Evolutionary conservation across 1,140 invertebrate species (phyloP), one percentile per base, ranked within the genome.

Genomic region (Drosophila bocki): DNA sequence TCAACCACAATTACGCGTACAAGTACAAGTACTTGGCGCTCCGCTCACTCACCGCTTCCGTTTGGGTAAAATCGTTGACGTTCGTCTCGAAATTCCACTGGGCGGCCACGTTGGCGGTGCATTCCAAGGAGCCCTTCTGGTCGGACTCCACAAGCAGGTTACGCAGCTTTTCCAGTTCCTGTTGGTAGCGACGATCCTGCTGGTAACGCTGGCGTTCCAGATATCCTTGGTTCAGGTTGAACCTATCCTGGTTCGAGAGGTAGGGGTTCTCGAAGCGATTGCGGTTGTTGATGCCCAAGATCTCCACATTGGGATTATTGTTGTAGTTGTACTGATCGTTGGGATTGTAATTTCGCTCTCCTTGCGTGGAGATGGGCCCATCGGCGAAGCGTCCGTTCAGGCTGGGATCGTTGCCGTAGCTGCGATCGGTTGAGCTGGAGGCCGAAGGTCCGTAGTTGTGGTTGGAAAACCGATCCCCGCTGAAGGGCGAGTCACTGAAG

Each of bases 71-170:
- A 91, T 97, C 96, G 91, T 97, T 97, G 7, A 97, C 96, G 91
- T 97, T 96, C 1, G 97, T 97, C 93, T 97, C 97, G 91, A 97
- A 98, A 87, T 96, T 95, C 97, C 97, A 98, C 80, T 97, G 96
- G 1, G 97, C 96, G 0, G 95, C 95, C 33, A 97, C 96, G 92
- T 97, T 97, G 33, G 95, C 95, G 3, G 96, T 96, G 88, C 97
- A 97, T 85, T 96, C 95, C 84, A 96, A 94, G 0, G 96, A 95
- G 12, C 96, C 95, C 69, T 96, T 94, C 48, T 96, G 94, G 82
- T 97, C 96, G 12, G 96, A 93, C 62, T 95, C 95, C 11, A 95
- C 94, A 29, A 97, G 91, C n/a, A 97, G 93, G 54, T 86, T 92
- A 7, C 91, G 92, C 35, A 93, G 50, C 63, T 91, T 91, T 33